Evolutionary conservation across 1,140 invertebrate species (phyloP).

Genomic region (Eurytemora carolleeae): DNA sequence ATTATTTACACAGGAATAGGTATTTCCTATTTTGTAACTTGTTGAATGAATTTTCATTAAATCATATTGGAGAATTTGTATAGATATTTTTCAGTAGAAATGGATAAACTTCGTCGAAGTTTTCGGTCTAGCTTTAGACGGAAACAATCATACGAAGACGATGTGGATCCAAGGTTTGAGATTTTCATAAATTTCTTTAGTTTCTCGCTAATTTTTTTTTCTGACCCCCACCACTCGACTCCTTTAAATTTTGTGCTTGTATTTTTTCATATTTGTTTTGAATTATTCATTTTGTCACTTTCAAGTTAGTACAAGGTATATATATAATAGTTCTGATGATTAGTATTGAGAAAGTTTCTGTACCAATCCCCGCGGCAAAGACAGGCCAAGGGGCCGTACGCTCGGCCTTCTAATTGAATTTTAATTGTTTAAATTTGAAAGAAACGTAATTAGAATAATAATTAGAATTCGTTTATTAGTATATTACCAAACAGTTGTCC

Average conservation of each 20-base stretch:
- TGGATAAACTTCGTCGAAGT: not conserved
- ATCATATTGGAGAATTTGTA: too few relatives aligned
- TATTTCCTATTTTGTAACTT: too few relatives aligned
- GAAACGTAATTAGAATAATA: too few relatives aligned
- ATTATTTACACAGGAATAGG: too few relatives aligned
- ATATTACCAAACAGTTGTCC: not conserved
- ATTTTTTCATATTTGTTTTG: not conserved
- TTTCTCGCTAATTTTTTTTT: not conserved
- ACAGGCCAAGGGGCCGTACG: too few relatives aligned
- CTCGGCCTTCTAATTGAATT: too few relatives aligned
- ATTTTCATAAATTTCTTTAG: not conserved
- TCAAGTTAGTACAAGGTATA: not conserved
- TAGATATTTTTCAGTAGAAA: too few relatives aligned
- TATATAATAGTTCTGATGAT: not conserved
- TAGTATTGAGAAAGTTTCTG: too few relatives aligned
- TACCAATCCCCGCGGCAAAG: too few relatives aligned
- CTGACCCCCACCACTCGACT: not conserved
- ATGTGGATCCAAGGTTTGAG: not conserved
- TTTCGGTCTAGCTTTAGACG: not conserved
- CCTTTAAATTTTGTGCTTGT: not conserved
- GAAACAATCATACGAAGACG: not conserved
- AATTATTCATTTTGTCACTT: not conserved
- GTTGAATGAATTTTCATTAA: too few relatives aligned
- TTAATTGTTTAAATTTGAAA: too few relatives aligned
- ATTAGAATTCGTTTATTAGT: too few relatives aligned